Percentiles rank a stretch among this genome's conserved stretches.
phyloP scores from a whole-genome alignment of 2,888 invertebrate genomes.

The Meliscaeva auricollis region DNA sequence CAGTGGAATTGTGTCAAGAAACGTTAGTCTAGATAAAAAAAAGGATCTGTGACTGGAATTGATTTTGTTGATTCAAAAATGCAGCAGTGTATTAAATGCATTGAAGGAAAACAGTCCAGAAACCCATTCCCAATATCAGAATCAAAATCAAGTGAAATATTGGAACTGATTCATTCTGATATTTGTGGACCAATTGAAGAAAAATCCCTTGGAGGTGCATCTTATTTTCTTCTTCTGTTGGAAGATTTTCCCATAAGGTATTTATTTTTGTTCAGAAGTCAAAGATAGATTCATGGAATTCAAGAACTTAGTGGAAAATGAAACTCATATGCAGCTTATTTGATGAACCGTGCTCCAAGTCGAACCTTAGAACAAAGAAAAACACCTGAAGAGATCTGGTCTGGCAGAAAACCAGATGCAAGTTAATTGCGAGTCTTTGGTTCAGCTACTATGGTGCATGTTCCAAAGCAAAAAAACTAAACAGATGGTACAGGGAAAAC shows the following conservation, averaged over 20 bases:
- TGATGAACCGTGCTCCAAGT: too few relatives aligned
- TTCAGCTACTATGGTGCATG: constrained; percentile 46
- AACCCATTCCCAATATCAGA: too few relatives aligned
- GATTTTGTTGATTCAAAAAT: background rate
- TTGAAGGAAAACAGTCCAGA: too few relatives aligned
- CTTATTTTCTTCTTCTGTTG: background rate
- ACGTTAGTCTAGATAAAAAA: background rate
- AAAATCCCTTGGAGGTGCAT: too few relatives aligned
- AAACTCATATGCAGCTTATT: too few relatives aligned
- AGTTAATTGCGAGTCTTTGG: constrained; percentile 44
- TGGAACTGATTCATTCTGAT: background rate
- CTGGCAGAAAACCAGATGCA: background rate
- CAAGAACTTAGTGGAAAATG: constrained; percentile 19
- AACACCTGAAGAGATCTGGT: background rate
- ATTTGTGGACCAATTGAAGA: background rate
- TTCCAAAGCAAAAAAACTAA: constrained; percentile 42
- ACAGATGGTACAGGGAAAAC: background rate
- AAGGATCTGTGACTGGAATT: background rate
- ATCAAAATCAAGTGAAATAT: too few relatives aligned
- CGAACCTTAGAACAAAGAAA: background rate
- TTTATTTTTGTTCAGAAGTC: background rate
- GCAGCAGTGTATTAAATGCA: too few relatives aligned
- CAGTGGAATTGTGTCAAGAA: background rate
- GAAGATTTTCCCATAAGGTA: too few relatives aligned
- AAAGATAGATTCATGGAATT: background rate